Evolutionary conservation across 2,797 vertebrate genomes (phyloP).

Genomic region (Ficedula albicollis): DNA sequence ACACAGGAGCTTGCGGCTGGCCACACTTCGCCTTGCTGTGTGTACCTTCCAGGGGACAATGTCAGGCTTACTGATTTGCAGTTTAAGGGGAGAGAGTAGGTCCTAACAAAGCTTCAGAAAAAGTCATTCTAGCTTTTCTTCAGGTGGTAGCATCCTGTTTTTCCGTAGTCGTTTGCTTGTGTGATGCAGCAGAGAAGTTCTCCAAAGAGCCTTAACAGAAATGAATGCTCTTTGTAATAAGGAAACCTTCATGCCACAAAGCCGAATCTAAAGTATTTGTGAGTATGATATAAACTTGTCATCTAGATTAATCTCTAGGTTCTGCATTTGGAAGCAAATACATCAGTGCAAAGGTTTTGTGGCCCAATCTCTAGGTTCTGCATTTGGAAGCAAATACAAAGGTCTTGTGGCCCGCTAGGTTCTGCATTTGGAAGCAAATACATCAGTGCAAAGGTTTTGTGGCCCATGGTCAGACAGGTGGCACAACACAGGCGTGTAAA

Average conservation of each 20-base stretch:
- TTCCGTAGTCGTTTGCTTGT: background rate
- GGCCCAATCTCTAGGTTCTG: too few species aligned
- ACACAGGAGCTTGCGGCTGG: conserved; percentile 53
- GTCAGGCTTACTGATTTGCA: background rate
- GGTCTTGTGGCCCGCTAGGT: background rate
- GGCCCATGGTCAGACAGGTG: background rate
- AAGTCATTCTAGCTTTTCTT: background rate
- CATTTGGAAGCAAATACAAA: background rate
- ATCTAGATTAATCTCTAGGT: conserved; percentile 12
- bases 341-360: background rate
- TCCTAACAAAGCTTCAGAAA: background rate
- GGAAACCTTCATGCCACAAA: background rate
- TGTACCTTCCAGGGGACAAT: conserved; percentile 77
- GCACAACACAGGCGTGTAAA: background rate
- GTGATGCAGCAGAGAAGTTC: background rate
- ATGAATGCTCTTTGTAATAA: background rate
- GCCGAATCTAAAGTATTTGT: background rate
- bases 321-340: conserved; percentile 5
- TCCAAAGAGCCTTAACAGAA: background rate
- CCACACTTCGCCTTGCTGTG: conserved; percentile 12
- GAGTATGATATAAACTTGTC: conserved; percentile 7
- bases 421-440: conserved; percentile 5
- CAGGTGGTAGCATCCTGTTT: background rate
- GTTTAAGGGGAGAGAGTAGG: background rate
- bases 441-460: background rate